Percentiles rank a stretch among this genome's conserved stretches.
Evolutionary conservation across 2,888 invertebrate species (phyloP).

Genomic region (Aspidiotus rigidus): DNA sequence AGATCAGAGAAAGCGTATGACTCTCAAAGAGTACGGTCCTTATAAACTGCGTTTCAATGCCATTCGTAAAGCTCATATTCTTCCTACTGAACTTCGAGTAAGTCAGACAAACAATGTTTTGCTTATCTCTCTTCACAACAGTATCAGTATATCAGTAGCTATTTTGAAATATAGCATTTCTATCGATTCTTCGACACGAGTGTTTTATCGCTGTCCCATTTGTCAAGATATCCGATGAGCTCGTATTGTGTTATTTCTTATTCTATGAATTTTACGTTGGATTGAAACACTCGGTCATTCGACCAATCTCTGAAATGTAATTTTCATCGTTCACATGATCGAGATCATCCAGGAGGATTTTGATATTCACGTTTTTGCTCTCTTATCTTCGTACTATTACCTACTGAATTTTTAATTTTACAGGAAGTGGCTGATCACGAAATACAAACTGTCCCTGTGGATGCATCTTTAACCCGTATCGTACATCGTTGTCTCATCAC

Average conservation of each 20-base stretch:
- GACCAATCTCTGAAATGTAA: too few relatives aligned
- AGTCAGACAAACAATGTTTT: slow-evolving; percentile 25
- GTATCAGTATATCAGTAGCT: not conserved
- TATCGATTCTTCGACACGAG: too few relatives aligned
- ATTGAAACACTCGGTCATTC: too few relatives aligned
- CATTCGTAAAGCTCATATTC: slow-evolving; percentile 70
- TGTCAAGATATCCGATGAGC: too few relatives aligned
- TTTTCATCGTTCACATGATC: too few relatives aligned
- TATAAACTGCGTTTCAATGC: slow-evolving; percentile 72
- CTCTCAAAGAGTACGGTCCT: slow-evolving; percentile 63
- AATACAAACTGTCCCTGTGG: slow-evolving; percentile 64
- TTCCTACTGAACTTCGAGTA: slow-evolving; percentile 65
- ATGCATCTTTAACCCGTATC: slow-evolving; percentile 55
- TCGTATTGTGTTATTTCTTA: too few relatives aligned
- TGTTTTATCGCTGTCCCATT: too few relatives aligned
- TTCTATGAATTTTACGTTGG: too few relatives aligned
- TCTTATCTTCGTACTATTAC: too few relatives aligned
- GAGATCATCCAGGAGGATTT: too few relatives aligned
- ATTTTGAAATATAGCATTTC: too few relatives aligned
- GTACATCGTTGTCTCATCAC: slow-evolving; percentile 78
- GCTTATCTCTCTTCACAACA: not conserved
- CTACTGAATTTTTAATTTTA: slow-evolving; percentile 38
- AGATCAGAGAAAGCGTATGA: slow-evolving; percentile 72
- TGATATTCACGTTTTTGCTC: too few relatives aligned
- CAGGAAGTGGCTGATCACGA: slow-evolving; percentile 68